phyloP scores from a whole-genome alignment of 2,797 vertebrate species.

The Paedocypris micromegethes region DNA sequence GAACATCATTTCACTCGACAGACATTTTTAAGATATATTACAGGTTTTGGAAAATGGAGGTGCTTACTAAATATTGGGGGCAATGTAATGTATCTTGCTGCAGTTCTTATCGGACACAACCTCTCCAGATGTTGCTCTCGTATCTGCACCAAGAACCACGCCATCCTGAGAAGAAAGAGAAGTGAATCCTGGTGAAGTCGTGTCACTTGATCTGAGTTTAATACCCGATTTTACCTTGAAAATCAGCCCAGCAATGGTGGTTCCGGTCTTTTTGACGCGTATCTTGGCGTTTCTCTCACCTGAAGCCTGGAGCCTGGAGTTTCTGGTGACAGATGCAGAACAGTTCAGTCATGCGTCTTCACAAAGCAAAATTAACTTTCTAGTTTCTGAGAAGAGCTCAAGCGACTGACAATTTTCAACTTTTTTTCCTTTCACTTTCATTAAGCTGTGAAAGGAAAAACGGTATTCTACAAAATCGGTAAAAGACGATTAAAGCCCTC shows the following conservation, averaged over 20 bases:
- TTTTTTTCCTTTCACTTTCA: background rate
- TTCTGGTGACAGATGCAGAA: constrained; percentile 46
- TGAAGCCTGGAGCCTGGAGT: constrained; percentile 52
- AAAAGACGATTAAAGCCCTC: background rate
- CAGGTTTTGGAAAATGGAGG: background rate
- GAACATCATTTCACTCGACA: background rate
- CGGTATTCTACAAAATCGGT: background rate
- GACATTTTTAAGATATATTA: background rate
- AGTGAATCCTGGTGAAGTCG: background rate
- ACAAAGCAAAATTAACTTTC: background rate
- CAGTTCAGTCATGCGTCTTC: background rate
- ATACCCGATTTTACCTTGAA: constrained; percentile 55
- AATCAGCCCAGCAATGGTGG: constrained; percentile 69
- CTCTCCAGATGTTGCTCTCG: constrained; percentile 64
- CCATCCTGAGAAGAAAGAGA: constrained; percentile 58
- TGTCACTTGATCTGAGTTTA: background rate
- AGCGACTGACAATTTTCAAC: background rate
- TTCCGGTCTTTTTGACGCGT: constrained; percentile 66
- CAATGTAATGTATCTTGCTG: constrained; percentile 68
- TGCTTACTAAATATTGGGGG: constrained; percentile 73
- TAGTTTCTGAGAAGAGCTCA: no score
- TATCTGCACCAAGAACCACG: constrained; percentile 71
- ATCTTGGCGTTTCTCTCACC: constrained; percentile 32
- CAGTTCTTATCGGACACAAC: constrained; percentile 73
- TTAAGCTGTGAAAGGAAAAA: no score